A percentile compares a stretch with the other conserved stretches of the same genome.
phyloP scores from a whole-genome alignment of 2,888 invertebrate species.

The Drosophila lacicola region DNA sequence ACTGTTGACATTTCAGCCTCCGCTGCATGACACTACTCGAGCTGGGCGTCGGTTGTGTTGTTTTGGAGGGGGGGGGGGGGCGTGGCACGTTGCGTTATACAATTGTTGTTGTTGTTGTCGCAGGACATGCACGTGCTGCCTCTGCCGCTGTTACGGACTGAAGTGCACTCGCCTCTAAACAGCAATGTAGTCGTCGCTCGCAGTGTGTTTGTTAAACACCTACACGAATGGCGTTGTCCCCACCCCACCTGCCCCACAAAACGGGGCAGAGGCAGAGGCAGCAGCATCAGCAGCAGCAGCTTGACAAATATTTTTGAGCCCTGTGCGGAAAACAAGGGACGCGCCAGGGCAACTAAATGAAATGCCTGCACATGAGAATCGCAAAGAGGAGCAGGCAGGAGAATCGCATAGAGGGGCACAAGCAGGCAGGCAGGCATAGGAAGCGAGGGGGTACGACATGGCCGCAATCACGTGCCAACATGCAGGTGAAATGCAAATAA shows the following conservation, averaged over 20 bases:
- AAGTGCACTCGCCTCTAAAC: constrained; percentile 69
- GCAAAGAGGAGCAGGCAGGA: constrained; percentile 12
- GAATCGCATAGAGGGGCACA: neutral
- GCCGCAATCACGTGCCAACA: constrained; percentile 79
- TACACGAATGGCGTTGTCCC: constrained; percentile 59
- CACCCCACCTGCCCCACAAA: neutral
- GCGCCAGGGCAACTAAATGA: constrained; percentile 63
- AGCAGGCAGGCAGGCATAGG: neutral
- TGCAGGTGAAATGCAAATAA: constrained; percentile 79
- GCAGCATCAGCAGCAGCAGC: constrained; percentile 33
- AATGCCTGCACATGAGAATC: constrained; percentile 59
- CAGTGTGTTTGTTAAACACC: constrained; percentile 75
- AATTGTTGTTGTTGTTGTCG: constrained; percentile 46
- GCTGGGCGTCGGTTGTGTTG: neutral
- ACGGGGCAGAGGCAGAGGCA: constrained; percentile 3
- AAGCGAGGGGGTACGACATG: constrained; percentile 19
- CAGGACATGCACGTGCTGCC: constrained; percentile 60
- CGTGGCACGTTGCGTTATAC: constrained; percentile 40
- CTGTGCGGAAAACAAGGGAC: constrained; percentile 41
- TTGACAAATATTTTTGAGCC: constrained; percentile 70
- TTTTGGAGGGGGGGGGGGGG: neutral
- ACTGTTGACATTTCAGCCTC: constrained; percentile 78
- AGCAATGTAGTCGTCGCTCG: constrained; percentile 50
- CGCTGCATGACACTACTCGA: constrained; percentile 61
- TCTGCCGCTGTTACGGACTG: constrained; percentile 37